Evolutionary conservation across 2,797 vertebrate species (phyloP), one percentile per base, ranked within the genome.

Genomic region (Leptodactylus fallax): DNA sequence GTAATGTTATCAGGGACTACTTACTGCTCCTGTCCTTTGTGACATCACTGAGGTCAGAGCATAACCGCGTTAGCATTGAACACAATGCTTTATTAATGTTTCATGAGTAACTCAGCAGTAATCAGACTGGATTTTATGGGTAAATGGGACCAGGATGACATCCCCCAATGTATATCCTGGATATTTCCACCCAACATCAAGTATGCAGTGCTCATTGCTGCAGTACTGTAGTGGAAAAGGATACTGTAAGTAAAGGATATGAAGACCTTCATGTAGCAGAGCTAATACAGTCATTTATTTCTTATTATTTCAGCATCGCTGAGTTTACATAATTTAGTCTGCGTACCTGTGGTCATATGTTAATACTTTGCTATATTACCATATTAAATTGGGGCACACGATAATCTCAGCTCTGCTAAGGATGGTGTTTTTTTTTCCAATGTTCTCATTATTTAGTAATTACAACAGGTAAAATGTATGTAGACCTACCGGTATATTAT

Each of bases 1-100:
- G 94, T 96, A 97, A 97, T 95, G 94, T 93, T 96, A 96, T 94
- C 95, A 94, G 94, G 94, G 94, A 95, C 94, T 94, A 89, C 93
- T 94, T 94, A 95, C 94, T 92, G 91, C 92, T 92, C 93, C 92
- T 94, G 94, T 96, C 95, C 95, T 96, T 94, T 91, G 94, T 95
- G 94, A 95, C 92, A 92, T 94, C 93, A 88, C 92, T 74, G 91
- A 93, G 96, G 96, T 97, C 96, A 96, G 93, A 90, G 93, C 91
- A 92, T 95, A 95, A 97, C 95, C 94, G 93, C 90, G 95, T 97
- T 96, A 96, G 95, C 94, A 96, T 95, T 91, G 95, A 97, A 93
- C 94, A 93, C 90, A 92, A 93, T 90, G 93, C 94, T 96, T 95
- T 95, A 96, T 96, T 95, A 96, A 95, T 95, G 94, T 95, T 96